Conservation (phyloP, 2,797 vertebrate species). For the Tokudaia tokunoshimensis region DNA sequence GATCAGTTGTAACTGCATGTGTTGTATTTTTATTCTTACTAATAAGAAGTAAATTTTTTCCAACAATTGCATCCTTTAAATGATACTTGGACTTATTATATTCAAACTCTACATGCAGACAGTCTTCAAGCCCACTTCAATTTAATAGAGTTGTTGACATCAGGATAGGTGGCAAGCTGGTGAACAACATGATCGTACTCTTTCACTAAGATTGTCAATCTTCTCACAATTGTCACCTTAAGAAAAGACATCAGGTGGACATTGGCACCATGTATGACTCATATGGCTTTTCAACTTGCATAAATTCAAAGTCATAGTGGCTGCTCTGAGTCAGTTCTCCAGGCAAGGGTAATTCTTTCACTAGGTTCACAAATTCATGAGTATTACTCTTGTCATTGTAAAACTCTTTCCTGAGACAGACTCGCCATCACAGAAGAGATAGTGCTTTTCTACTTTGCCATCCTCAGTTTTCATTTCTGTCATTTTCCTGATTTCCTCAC, state of each 20-base stretch:
- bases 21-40: constrained; percentile 99
- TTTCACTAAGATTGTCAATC: constrained; percentile 97
- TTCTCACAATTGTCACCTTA: constrained; percentile 97
- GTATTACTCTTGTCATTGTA: constrained; percentile 99
- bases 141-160: constrained; percentile 99
- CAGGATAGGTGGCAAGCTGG: constrained; percentile 97
- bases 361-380: constrained; percentile 99
- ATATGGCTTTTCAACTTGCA: constrained; percentile 99
- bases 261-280: constrained; percentile 98
- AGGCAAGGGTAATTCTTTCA: constrained; percentile 98
- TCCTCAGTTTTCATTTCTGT: constrained; percentile 99
- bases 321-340: constrained; percentile 98
- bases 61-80: constrained; percentile 99
- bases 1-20: constrained; percentile 99
- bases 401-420: constrained; percentile 99
- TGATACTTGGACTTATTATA: constrained; percentile 99
- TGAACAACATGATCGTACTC: constrained; percentile 99
- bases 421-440: constrained; percentile 98
- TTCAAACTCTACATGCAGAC: constrained; percentile 99
- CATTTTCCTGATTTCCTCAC: constrained; percentile 97
- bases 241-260: constrained; percentile 99
- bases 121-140: constrained; percentile 99
- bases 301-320: constrained; percentile 99
- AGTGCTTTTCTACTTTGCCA: constrained; percentile 98
- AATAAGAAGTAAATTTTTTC: constrained; percentile 99